Percentiles rank a stretch among this genome's conserved stretches.
phyloP scores from a whole-genome alignment of 2,113 vertebrate species.

The Pontoporia blainvillei region DNA sequence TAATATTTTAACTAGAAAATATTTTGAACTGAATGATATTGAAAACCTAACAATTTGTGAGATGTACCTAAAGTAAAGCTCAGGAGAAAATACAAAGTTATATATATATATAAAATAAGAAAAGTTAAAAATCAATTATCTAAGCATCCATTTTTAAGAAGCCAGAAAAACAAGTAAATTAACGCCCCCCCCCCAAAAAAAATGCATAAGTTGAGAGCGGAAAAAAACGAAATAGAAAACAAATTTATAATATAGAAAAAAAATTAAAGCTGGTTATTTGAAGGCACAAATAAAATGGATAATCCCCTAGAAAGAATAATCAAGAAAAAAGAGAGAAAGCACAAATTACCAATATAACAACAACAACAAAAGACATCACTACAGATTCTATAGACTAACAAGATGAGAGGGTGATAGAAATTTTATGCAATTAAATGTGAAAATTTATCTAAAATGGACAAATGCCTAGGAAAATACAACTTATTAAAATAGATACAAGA shows the following conservation, averaged over 20 bases:
- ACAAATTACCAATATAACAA: not conserved
- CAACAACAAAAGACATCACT: not conserved
- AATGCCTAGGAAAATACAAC: not conserved
- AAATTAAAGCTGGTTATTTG: not conserved
- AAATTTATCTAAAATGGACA: not conserved
- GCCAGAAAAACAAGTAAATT: not conserved
- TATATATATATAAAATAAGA: not conserved
- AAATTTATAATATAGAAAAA: not conserved
- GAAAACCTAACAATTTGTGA: not conserved
- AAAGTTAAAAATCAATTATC: not conserved
- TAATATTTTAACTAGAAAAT: not conserved
- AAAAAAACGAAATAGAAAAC: not conserved
- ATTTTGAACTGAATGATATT: slow-evolving; percentile 3
- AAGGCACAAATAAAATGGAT: not conserved
- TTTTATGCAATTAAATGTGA: not conserved
- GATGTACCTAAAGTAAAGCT: not conserved
- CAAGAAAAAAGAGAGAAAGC: not conserved
- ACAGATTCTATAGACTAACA: not conserved
- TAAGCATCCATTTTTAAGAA: not conserved
- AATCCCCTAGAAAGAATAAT: not conserved
- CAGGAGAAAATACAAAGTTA: not conserved
- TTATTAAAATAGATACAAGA: not conserved
- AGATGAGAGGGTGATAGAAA: not conserved
- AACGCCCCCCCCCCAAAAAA: not conserved
- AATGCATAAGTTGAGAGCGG: not conserved